These are phyloP conservation scores for Seriola aureovittata DNA, from an alignment of 2,113 vertebrate genomes.

Conservation along the genomic window DNA sequence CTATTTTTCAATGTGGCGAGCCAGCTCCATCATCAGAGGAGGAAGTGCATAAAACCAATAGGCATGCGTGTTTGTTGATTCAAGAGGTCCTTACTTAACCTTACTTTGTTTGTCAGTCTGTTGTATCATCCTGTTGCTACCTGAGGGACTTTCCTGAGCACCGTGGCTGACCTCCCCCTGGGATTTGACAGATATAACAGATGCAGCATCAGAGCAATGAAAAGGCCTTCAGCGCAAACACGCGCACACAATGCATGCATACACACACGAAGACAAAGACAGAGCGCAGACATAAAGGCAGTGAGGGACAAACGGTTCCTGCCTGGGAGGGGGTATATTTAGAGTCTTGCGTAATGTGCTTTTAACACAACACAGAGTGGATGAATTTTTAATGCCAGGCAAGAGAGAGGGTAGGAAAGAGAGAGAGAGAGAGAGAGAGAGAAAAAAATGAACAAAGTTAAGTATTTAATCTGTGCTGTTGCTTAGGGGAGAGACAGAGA, in stretches of 20 bases:
- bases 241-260: conserved; percentile 33
- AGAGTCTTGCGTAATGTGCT: conserved; percentile 84
- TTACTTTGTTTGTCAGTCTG: conserved; percentile 45
- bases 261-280: conserved; percentile 33
- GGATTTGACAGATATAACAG: conserved; percentile 57
- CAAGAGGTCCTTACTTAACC: conserved; percentile 36
- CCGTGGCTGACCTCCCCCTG: conserved; percentile 46
- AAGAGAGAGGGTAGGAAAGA: conserved; percentile 43
- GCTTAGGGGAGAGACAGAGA: conserved; percentile 71
- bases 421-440: conserved; percentile 28
- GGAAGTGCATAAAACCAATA: neutral
- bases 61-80: conserved; percentile 5
- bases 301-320: conserved; percentile 67
- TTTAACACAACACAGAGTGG: conserved; percentile 82
- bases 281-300: conserved; percentile 62
- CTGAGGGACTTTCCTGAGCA: conserved; percentile 44
- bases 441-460: conserved; percentile 74
- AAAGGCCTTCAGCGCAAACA: conserved; percentile 34
- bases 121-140: conserved; percentile 56
- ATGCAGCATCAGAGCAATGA: conserved; percentile 43
- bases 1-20: neutral
- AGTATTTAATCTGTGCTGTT: conserved; percentile 83
- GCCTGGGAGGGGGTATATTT: conserved; percentile 77
- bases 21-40: neutral
- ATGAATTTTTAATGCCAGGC: conserved; percentile 82